Evolutionary conservation across 2,888 invertebrate genomes (phyloP).

Genomic region (Drosophila subquinaria): DNA sequence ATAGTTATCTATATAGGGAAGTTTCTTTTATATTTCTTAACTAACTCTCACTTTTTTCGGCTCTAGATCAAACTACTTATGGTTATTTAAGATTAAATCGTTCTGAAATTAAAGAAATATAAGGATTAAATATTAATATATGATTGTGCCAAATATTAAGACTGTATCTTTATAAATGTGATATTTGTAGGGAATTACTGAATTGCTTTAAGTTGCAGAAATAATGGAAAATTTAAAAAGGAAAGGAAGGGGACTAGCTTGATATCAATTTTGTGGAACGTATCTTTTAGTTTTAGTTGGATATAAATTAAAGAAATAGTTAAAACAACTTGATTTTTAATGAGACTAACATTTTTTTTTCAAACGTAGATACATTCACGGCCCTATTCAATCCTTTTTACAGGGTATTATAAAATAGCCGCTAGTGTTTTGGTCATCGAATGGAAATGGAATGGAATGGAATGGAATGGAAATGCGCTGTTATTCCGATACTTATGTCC

Average conservation of each 20-base stretch:
- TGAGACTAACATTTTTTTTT: background rate
- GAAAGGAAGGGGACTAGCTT: too few relatives aligned
- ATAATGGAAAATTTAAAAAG: background rate
- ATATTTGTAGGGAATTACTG: background rate
- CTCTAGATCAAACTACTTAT: background rate
- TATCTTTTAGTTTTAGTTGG: background rate
- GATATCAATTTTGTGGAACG: background rate
- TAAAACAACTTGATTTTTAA: background rate
- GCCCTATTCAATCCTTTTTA: background rate
- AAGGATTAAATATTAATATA: background rate
- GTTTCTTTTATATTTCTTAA: too few relatives aligned
- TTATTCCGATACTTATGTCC: conserved; percentile 23
- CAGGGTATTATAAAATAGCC: conserved; percentile 29
- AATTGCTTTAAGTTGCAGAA: background rate
- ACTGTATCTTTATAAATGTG: background rate
- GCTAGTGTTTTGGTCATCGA: conserved; percentile 28
- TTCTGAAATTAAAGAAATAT: background rate
- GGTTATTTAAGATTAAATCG: background rate
- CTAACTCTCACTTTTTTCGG: background rate
- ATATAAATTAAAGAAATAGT: background rate
- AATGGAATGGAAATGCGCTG: conserved; percentile 36
- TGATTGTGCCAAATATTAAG: background rate
- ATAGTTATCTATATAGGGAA: background rate
- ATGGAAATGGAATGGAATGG: conserved; percentile 34
- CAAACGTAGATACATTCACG: too few relatives aligned